Percentiles rank a stretch among this genome's conserved stretches.
These are phyloP conservation scores for Phymorhynchus buccinoides DNA, from an alignment of 1,140 invertebrate species.

Conservation along the genomic window DNA sequence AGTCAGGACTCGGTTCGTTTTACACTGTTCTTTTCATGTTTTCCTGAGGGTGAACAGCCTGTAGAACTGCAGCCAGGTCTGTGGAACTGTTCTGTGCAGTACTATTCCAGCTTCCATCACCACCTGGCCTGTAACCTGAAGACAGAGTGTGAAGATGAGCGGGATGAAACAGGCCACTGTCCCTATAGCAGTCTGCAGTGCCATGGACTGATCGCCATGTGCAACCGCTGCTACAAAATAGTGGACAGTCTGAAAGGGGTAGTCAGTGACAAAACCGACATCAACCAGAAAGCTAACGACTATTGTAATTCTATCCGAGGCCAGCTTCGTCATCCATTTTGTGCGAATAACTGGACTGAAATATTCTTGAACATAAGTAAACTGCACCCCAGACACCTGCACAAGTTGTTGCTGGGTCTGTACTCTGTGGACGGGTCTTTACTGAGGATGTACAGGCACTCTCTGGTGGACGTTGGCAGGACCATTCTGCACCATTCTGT, in stretches of 20 bases:
- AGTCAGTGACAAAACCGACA: not conserved
- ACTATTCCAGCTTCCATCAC: constrained; percentile 20
- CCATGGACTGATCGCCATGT: not conserved
- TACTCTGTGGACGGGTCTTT: not conserved
- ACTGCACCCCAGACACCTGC: not conserved
- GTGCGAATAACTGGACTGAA: not conserved
- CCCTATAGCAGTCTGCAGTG: not conserved
- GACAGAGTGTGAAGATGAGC: constrained; percentile 15
- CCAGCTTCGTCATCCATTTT: not conserved
- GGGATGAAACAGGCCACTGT: constrained; percentile 10
- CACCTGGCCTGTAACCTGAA: constrained; percentile 27
- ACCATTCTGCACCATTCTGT: not conserved
- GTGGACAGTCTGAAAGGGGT: not conserved
- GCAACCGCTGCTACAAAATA: not conserved
- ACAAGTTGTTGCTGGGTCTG: not conserved
- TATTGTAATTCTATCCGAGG: not conserved
- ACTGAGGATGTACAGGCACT: not conserved
- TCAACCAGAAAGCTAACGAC: not conserved
- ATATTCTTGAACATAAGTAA: not conserved
- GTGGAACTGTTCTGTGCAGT: constrained; percentile 3
- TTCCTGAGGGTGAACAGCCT: not conserved
- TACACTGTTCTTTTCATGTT: not conserved
- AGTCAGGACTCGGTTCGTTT: not conserved
- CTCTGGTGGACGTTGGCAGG: not conserved
- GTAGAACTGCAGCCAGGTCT: not conserved